Percentiles rank a stretch among this genome's conserved stretches.
Conservation (phyloP, 1,140 invertebrate species). For the Scaptodrosophila lebanonensis region DNA sequence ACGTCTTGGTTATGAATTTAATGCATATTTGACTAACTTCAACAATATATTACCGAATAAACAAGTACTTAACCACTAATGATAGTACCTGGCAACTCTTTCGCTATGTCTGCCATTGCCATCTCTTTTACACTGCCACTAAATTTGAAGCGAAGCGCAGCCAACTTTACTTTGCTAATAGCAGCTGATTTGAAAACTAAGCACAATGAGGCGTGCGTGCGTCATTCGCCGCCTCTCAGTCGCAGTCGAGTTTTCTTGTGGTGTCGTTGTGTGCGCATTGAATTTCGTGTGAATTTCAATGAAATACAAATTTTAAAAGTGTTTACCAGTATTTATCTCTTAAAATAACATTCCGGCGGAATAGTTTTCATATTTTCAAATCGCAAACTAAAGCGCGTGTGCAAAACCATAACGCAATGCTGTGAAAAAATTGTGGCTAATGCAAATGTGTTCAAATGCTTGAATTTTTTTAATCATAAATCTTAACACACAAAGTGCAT, state of each 20-base stretch:
- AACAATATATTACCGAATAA: slow-evolving; percentile 23
- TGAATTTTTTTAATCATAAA: slow-evolving; percentile 31
- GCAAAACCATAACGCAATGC: too few species aligned
- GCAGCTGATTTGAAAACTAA: too few species aligned
- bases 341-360: slow-evolving; percentile 15
- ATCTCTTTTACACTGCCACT: slow-evolving; percentile 4
- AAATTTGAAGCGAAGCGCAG: slow-evolving; percentile 28
- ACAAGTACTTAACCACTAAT: slow-evolving; percentile 19
- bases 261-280: slow-evolving; percentile 17
- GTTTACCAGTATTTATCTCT: slow-evolving; percentile 6
- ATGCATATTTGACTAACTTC: slow-evolving; percentile 4
- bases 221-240: too few species aligned
- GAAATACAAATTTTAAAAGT: slow-evolving; percentile 1
- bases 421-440: too few species aligned
- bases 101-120: background rate
- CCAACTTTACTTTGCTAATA: background rate
- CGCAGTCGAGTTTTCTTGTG: slow-evolving; percentile 26
- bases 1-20: background rate
- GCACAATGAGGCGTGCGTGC: too few species aligned
- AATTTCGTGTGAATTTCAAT: background rate
- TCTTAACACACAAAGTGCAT: slow-evolving; percentile 6
- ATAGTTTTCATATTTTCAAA: background rate
- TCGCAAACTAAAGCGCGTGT: background rate
- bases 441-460: slow-evolving; percentile 57
- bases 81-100: slow-evolving; percentile 19